Conservation (phyloP, 1,140 invertebrate genomes). For the Streblospio benedicti region DNA sequence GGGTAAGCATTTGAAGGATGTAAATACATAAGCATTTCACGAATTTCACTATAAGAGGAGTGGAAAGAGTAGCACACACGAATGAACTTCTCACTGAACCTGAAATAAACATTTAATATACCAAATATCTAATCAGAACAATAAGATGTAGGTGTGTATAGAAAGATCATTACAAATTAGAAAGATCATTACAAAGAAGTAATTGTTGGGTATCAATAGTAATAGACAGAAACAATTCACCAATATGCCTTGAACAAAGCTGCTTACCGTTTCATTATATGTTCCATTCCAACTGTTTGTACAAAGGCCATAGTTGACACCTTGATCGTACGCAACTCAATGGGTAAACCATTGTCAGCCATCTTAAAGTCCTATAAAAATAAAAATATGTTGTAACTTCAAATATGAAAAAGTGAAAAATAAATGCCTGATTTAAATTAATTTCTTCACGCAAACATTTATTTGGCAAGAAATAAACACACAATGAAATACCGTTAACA, state of each 20-base stretch:
- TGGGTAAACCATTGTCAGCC: conserved; percentile 6
- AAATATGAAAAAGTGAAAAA: not conserved
- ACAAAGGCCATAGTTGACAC: conserved; percentile 12
- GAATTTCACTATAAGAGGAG: conserved; percentile 40
- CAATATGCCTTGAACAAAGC: too few relatives aligned
- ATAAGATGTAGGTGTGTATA: too few relatives aligned
- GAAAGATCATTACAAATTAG: too few relatives aligned
- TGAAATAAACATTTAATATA: too few relatives aligned
- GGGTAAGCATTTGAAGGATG: conserved; percentile 32
- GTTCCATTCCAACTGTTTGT: not conserved
- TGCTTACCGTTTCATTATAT: not conserved
- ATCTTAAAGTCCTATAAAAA: not conserved
- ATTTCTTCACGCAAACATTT: not conserved
- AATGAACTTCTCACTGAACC: conserved; percentile 11
- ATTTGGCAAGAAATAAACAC: not conserved
- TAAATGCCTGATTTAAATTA: not conserved
- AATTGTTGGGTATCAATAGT: too few relatives aligned
- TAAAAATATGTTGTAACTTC: not conserved
- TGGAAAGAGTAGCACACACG: conserved; percentile 42
- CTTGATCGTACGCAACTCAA: conserved; percentile 3
- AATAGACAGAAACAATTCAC: too few relatives aligned
- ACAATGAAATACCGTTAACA: not conserved
- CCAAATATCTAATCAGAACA: too few relatives aligned
- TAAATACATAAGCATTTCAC: conserved; percentile 36
- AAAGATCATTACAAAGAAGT: too few relatives aligned